These are phyloP conservation scores for Salvelinus sp. DNA, from an alignment of 2,113 vertebrate genomes.

Conservation along the genomic window DNA sequence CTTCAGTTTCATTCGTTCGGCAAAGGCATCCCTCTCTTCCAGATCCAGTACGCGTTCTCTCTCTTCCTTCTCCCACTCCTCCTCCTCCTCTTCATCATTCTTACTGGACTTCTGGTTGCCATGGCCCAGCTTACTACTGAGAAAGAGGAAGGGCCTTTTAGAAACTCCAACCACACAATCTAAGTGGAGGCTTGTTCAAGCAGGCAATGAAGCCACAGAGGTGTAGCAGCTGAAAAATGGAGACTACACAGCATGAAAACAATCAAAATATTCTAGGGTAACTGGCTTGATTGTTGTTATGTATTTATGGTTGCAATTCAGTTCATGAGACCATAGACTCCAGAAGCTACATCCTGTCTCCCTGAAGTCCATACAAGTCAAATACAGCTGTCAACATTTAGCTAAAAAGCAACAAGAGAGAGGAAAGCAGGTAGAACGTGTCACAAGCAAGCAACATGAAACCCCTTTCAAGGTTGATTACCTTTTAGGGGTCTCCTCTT, in stretches of 20 bases:
- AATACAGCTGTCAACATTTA: background rate
- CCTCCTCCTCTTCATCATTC: conserved; percentile 67
- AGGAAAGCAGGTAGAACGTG: background rate
- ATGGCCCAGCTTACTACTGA: background rate
- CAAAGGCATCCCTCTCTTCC: conserved; percentile 88
- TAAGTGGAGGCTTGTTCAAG: background rate
- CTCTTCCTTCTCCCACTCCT: conserved; percentile 89
- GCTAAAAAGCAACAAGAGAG: background rate
- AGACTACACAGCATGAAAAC: too few relatives aligned
- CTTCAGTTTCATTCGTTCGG: conserved; percentile 81
- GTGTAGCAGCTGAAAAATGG: too few relatives aligned
- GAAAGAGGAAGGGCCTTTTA: background rate
- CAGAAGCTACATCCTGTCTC: too few relatives aligned
- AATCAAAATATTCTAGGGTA: too few relatives aligned
- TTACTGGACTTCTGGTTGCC: conserved; percentile 10
- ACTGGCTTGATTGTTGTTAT: too few relatives aligned
- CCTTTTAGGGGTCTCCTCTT: conserved; percentile 66
- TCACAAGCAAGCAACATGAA: background rate
- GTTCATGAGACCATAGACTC: too few relatives aligned
- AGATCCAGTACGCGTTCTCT: conserved; percentile 85
- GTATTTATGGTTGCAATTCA: too few relatives aligned
- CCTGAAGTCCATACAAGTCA: background rate
- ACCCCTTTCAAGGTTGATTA: conserved; percentile 18
- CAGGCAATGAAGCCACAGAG: too few relatives aligned
- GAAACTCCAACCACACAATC: too few relatives aligned